phyloP scores from a whole-genome alignment of 2,113 vertebrate genomes.

The Mionectes macconnelli region DNA sequence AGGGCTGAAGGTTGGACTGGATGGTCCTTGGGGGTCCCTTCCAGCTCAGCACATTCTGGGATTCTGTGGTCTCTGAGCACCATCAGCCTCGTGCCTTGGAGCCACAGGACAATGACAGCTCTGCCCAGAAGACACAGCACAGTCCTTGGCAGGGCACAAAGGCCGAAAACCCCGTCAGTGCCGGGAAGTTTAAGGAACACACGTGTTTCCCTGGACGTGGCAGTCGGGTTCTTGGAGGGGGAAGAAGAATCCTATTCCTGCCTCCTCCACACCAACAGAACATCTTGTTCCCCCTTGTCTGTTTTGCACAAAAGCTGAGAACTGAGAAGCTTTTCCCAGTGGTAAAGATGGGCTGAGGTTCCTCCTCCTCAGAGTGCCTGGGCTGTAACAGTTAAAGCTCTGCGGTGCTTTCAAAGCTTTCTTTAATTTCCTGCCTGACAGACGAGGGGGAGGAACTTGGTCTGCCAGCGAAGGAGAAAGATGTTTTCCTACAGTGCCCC shows the following conservation, averaged over 20 bases:
- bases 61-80: neutral
- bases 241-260: neutral
- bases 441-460: neutral
- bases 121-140: neutral
- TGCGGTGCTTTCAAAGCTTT: constrained; percentile 13
- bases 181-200: constrained; percentile 5
- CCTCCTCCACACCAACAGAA: neutral
- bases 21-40: neutral
- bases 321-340: neutral
- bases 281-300: neutral
- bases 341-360: neutral
- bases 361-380: neutral
- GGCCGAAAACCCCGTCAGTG: neutral
- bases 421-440: constrained; percentile 23
- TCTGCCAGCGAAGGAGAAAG: constrained; percentile 2
- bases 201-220: constrained; percentile 2
- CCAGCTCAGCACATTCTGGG: neutral
- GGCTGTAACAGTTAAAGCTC: neutral
- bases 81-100: neutral
- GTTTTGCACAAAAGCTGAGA: neutral
- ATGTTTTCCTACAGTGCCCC: neutral
- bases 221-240: neutral
- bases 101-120: neutral
- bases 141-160: neutral
- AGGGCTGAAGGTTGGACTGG: neutral